Evolutionary conservation across 2,888 invertebrate genomes (phyloP), one percentile per base, ranked within the genome.

Genomic region (Caenorhabditis japonica): DNA sequence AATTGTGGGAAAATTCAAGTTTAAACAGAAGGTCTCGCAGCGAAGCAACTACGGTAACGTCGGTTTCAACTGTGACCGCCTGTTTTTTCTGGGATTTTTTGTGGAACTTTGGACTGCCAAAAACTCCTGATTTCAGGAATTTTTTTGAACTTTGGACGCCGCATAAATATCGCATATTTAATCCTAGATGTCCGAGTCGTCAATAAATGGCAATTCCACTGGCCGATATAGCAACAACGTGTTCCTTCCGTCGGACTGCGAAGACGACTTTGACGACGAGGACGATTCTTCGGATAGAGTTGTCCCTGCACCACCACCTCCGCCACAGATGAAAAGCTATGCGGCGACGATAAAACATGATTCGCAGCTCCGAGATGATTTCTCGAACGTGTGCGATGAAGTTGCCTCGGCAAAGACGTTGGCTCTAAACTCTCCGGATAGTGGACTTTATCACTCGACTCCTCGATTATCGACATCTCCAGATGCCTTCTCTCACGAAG

Each of bases 291-390:
- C 23, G 19, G 41, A 34, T 1, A 5, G 27, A 2, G 33, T 73
- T 10, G 52, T 69, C 13, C 69, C 73, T 3, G 74, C 76, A 3
- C 74, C 76, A 30, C 36, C 46, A 4, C 76, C 76, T 19, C 70
- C 70, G 17, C 61, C 51, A 12, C 70, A 61, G 21, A 52, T 41
- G 8, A 58, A 60, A 23, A 53, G 58, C 15, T 76, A 74, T 38
- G 76, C 76, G 2, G 64, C 61, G 7, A 68, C 73, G 25, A 74
- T 71, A 47, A 70, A 43, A 30, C n/a, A n/a, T n/a, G n/a, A n/a
- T n/a, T n/a, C n/a, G n/a, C n/a, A n/a, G n/a, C n/a, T n/a, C n/a
- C n/a, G n/a, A n/a, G n/a, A n/a, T n/a, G n/a, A n/a, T n/a, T n/a
- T n/a, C n/a, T n/a, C n/a, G n/a, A n/a, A n/a, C n/a, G n/a, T n/a